These are phyloP conservation scores for Nomia melanderi DNA, from an alignment of 1,140 invertebrate species.

Conservation along the genomic window DNA sequence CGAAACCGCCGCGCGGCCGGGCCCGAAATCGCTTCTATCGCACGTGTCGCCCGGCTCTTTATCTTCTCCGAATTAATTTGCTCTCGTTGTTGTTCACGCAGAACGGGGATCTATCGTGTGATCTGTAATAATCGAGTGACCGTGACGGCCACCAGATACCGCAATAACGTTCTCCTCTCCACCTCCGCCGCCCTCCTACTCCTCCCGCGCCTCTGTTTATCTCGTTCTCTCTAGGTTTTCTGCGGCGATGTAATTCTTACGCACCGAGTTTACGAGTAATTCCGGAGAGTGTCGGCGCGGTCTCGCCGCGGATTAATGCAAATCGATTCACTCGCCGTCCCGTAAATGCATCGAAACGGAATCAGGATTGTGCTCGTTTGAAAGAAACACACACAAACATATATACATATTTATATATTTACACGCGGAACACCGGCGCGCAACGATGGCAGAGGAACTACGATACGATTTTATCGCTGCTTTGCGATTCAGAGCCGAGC, in stretches of 20 bases:
- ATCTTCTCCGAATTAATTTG: constrained; percentile 37
- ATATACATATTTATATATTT: no score
- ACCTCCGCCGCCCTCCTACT: not conserved
- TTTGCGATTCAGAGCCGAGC: not conserved
- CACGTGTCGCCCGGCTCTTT: constrained; percentile 24
- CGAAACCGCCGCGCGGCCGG: no score
- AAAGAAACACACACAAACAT: not conserved
- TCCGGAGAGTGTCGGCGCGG: not conserved
- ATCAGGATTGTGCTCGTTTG: not conserved
- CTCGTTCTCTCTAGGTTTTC: not conserved
- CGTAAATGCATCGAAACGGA: not conserved
- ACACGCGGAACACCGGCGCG: not conserved
- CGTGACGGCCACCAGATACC: constrained; percentile 16
- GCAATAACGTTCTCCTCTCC: not conserved
- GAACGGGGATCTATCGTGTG: constrained; percentile 20
- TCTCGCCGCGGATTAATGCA: not conserved
- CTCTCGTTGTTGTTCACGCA: constrained; percentile 13
- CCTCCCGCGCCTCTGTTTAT: not conserved
- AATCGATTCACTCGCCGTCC: not conserved
- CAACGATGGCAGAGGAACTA: not conserved
- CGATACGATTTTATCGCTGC: not conserved
- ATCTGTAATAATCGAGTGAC: constrained; percentile 24
- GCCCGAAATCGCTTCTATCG: constrained; percentile 38
- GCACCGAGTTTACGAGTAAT: not conserved
- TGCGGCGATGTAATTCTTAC: not conserved